These are phyloP conservation scores for Schlechtendalia chinensis DNA, from an alignment of 1,140 invertebrate genomes.

Conservation along the genomic window DNA sequence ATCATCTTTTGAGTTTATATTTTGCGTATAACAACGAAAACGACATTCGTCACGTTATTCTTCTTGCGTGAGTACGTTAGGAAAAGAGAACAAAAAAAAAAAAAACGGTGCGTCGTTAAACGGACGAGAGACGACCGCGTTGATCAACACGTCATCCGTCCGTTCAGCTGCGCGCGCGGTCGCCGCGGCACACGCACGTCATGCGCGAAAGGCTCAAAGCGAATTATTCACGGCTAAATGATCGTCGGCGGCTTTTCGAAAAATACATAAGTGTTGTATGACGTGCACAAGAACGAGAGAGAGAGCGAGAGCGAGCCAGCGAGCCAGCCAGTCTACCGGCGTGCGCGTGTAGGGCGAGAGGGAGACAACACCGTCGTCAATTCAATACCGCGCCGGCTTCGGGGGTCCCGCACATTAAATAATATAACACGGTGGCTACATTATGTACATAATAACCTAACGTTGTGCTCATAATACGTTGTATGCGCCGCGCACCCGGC, in stretches of 20 bases:
- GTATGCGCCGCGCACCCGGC: constrained; percentile 11
- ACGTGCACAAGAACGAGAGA: too few relatives aligned
- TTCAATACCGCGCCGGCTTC: constrained; percentile 12
- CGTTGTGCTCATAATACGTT: constrained; percentile 23
- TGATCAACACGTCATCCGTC: constrained; percentile 2
- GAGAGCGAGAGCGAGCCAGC: too few relatives aligned
- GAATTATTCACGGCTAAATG: constrained; percentile 43
- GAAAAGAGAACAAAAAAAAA: background rate
- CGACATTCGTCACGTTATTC: constrained; percentile 2
- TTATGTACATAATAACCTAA: constrained; percentile 18
- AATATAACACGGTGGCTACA: constrained; percentile 33
- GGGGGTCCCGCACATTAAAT: constrained; percentile 32
- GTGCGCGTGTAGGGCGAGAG: too few relatives aligned
- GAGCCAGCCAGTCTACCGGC: too few relatives aligned
- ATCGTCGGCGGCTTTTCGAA: constrained; percentile 16
- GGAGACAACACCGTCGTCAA: background rate
- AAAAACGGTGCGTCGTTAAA: constrained; percentile 13
- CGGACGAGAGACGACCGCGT: background rate
- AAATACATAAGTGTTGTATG: constrained; percentile 12
- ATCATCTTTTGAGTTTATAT: too few relatives aligned
- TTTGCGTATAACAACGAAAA: background rate
- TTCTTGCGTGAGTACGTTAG: background rate
- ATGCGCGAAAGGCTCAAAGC: constrained; percentile 21
- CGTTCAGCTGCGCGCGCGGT: constrained; percentile 34
- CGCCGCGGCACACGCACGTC: constrained; percentile 13